Evolutionary conservation across 2,797 vertebrate species (phyloP).

Genomic region (Muscicapa striata): DNA sequence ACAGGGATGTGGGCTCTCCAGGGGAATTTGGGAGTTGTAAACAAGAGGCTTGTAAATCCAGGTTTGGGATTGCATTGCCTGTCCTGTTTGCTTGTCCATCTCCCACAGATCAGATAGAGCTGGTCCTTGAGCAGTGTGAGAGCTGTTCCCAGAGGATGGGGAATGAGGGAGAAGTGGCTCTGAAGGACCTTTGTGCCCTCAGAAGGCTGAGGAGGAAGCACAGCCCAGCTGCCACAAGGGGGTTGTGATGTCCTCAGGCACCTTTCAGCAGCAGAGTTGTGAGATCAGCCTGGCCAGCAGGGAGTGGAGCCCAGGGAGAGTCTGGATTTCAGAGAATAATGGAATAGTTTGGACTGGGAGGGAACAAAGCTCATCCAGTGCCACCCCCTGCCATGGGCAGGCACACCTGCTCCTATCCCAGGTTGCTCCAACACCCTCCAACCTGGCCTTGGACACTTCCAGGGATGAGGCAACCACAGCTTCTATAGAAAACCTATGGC

Average conservation of each 20-base stretch:
- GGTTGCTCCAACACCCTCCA: not conserved
- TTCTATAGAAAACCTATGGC: not conserved
- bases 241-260: accelerated
- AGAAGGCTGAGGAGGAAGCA: not conserved
- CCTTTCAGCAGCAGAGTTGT: not conserved
- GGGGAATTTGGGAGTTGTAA: not conserved
- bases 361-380: not conserved
- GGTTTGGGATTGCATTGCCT: not conserved
- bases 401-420: not conserved
- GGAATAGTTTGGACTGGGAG: not conserved
- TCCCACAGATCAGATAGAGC: accelerated
- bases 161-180: not conserved
- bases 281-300: not conserved
- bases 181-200: not conserved
- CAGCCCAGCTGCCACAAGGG: not conserved
- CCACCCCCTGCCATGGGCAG: not conserved
- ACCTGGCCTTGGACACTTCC: too few relatives aligned
- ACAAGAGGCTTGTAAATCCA: not conserved
- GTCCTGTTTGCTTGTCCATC: not conserved
- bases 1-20: accelerated
- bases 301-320: too few relatives aligned
- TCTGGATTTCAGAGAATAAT: not conserved
- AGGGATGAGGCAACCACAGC: not conserved
- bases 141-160: not conserved
- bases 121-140: not conserved